Conservation (phyloP, 1,140 invertebrate genomes). For the Caenorhabditis remanei region DNA sequence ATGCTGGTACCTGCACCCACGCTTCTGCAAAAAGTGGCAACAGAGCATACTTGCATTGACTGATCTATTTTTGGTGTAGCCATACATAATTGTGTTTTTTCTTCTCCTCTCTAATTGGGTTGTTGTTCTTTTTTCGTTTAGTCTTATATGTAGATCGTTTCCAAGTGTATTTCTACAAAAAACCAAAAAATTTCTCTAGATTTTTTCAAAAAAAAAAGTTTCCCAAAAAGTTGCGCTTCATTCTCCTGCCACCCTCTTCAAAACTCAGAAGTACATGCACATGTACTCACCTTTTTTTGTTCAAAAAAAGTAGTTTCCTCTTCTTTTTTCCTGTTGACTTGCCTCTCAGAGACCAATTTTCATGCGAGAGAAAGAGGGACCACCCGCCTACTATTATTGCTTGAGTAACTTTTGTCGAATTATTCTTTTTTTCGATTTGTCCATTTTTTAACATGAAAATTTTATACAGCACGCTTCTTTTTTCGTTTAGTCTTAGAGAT, state of each 20-base stretch:
- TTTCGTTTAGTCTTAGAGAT: no score
- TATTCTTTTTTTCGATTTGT: neutral
- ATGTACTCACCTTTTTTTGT: conserved; percentile 8
- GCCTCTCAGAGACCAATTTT: conserved; percentile 10
- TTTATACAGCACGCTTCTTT: no score
- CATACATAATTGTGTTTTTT: neutral
- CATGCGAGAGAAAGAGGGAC: neutral
- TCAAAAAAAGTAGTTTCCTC: conserved; percentile 1
- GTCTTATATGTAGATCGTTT: no score
- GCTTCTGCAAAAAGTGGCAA: neutral
- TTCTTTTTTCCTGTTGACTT: neutral
- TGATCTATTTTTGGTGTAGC: neutral
- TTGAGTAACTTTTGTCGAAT: conserved; percentile 35
- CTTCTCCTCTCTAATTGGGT: neutral
- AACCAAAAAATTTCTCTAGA: neutral
- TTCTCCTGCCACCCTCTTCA: neutral
- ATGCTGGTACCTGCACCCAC: no score
- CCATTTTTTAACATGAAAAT: neutral
- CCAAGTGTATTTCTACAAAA: no score
- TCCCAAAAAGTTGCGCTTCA: neutral
- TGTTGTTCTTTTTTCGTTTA: no score
- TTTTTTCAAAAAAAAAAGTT: neutral
- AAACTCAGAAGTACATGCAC: neutral
- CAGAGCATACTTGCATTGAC: neutral
- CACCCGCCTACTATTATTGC: conserved; percentile 42